Base-by-base conservation (phyloP, 2,113 vertebrate species). In the Ceyx margarethae region DNA sequence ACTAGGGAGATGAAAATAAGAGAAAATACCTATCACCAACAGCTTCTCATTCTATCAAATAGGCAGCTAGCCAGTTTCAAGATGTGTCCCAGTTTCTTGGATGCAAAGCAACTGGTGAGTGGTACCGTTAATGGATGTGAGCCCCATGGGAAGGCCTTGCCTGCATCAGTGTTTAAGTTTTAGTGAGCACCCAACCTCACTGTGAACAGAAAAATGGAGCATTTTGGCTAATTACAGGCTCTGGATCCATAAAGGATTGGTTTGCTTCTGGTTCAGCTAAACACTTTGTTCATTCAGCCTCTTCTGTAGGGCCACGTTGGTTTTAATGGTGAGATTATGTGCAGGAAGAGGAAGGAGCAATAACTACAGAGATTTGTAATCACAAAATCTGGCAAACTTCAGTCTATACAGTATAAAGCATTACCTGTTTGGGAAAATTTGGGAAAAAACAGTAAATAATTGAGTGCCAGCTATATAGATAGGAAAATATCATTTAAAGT, bases 71-170 rank as follows among this genome's bases (percentile, higher is more conserved):
- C 42, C 61, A 51, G 5, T 73, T 94, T 96, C 76, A 79, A 96
- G 91, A 57, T 78, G 64, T 95, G 94, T 77, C 91, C 82, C 85
- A 90, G 72, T 97, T 95, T 95, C 69, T 92, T 48, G 85, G 73
- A 69, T 22, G 9, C 57, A 91, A 91, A 96, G 31, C 64, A 83
- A 90, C 85, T 81, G 33, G 61, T 87, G 60, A 74, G 78, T 90
- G 40, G 76, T 91, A 90, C 62, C 81, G 54, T 91, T 94, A 88
- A 85, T 90, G 67, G 51, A 45, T 82, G 57, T 53, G 72, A 94
- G 81, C 40, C 67, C 54, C 42, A 10, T 65, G 85, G 93, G 95
- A 73, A 62, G 71, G 61, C n/a, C 65, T 81, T 57, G n/a, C 51
- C 64, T 60, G 40, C 81, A 94, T 73, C 45, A 72, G 87, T 91